A percentile compares a stretch with the other conserved stretches of the same genome.
These are phyloP conservation scores for Cylloceria caligata DNA, from an alignment of 2,888 invertebrate genomes.

Conservation along the genomic window DNA sequence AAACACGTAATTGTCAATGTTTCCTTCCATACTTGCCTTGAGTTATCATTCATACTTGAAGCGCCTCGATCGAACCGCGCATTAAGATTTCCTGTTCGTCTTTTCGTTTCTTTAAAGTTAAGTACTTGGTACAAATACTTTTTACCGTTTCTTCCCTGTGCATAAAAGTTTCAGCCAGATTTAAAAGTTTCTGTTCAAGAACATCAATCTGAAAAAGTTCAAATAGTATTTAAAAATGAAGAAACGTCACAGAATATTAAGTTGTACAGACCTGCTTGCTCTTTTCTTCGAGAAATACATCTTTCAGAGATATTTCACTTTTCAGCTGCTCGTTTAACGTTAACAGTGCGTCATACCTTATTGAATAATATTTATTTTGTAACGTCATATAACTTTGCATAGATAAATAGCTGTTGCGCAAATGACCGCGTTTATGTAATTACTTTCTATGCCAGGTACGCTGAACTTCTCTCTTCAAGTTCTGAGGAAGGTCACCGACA, in stretches of 20 bases:
- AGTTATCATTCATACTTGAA: constrained; percentile 66
- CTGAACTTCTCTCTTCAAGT: constrained; percentile 74
- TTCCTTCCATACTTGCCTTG: neutral
- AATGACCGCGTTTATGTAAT: constrained; percentile 10
- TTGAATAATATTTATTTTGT: constrained; percentile 42
- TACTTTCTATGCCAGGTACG: constrained; percentile 78
- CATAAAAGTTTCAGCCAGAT: constrained; percentile 70
- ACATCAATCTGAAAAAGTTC: constrained; percentile 68
- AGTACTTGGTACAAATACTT: constrained; percentile 72
- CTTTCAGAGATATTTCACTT: constrained; percentile 65
- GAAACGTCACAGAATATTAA: neutral
- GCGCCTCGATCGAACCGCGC: constrained; percentile 68
- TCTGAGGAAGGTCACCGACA: constrained; percentile 70
- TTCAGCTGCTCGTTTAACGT: constrained; percentile 72
- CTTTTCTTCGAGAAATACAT: constrained; percentile 69
- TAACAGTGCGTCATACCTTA: constrained; percentile 76
- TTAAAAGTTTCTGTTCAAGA: constrained; percentile 72
- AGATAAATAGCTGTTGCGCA: neutral
- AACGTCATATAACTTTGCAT: constrained; percentile 7
- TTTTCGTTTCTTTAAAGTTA: constrained; percentile 73
- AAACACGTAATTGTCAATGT: constrained; percentile 20
- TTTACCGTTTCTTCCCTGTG: constrained; percentile 70
- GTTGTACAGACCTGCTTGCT: constrained; percentile 67
- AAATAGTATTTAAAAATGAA: neutral
- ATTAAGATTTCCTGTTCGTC: constrained; percentile 72